Evolutionary conservation across 2,113 vertebrate genomes (phyloP), one percentile per base, ranked within the genome.

Genomic region (Poecilia latipinna): DNA sequence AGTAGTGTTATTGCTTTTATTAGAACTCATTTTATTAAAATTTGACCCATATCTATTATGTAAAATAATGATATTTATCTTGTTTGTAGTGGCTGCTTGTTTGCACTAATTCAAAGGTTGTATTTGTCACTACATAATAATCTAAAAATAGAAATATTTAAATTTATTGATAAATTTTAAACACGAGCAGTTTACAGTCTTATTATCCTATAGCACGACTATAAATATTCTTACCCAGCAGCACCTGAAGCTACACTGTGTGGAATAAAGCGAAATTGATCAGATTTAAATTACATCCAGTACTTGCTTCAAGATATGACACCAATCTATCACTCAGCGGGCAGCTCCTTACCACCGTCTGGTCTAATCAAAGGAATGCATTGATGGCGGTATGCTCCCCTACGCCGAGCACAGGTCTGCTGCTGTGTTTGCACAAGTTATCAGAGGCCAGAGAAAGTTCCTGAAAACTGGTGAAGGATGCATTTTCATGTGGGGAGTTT

Each of bases 401-500:
- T n/a, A 65, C 17, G 29, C 60, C 63, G 62, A 70, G n/a, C 17
- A 39, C 28, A 79, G 54, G 33, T 65, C 65, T 64, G 48, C 42
- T 62, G 57, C 13, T 48, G 22, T 19, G 31, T 61, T 54, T 48
- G 39, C 26, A 35, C 8, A 0, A 60, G 60, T 65, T 31, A 69
- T 44, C 10, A 29, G 51, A 39, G 8, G 35, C 8, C 15, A 33
- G 28, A 64, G 65, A 74, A 42, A 35, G 60, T 69, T 63, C 68
- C 39, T 24, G 54, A 68, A 71, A 62, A 12, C 28, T 8, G 24
- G 63, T 67, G 65, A 3, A 31, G 70, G 63, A n/a, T 33, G n/a
- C 11, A 62, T 68, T 75, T 77, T 68, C 39, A 66, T 82, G 80
- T 72, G 64, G 42, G 29, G 70, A 82, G 82, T 78, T 78, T 86